Base-by-base conservation (phyloP, 1,140 invertebrate genomes). In the Drosophila novamexicana region DNA sequence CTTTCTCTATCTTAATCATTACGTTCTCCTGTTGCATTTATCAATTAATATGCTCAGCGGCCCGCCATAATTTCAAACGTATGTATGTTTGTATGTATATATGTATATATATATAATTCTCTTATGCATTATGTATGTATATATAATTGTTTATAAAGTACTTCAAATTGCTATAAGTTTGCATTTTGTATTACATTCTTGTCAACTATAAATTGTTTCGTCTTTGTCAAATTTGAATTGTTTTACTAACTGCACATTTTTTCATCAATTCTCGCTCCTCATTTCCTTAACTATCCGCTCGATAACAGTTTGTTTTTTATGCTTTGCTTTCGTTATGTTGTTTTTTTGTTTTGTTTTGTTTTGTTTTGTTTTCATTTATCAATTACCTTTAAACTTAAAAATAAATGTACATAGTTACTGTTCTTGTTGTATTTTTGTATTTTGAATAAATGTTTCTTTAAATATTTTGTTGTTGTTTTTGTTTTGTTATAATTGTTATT, bases 161-260 rank as follows among this genome's bases (percentile, higher is more conserved):
- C 84, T 88, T 88, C 54, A 74, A 88, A 88, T 88, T 88, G 83
- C 84, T 88, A 86, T 88, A 88, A 82, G 83, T 88, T 88, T 88
- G 83, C 83, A 74, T 83, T 88, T 88, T 83, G 83, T 88, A 83
- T 88, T 79, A 88, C 76, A 88, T 77, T 88, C 69, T 57, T 68
- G 69, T 70, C 70, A 70, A 75, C 70, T 82, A 69, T 63, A 69
- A 77, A 79, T 74, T 86, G 56, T 66, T 49, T 74, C 37, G 70
- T 71, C 54, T 44, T 54, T 70, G 49, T 77, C 67, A 39, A 81
- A 73, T 68, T 67, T 61, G 40, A 70, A 79, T 69, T 53, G 1
- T 40, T 45, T 45, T 56, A 44, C 56, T 64, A 66, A 50, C 62
- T 39, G 44, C 53, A 57, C 52, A 63, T 45, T 52, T 59, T 45